Evolutionary conservation across 2,888 invertebrate species (phyloP).

Genomic region (Biston betularia): DNA sequence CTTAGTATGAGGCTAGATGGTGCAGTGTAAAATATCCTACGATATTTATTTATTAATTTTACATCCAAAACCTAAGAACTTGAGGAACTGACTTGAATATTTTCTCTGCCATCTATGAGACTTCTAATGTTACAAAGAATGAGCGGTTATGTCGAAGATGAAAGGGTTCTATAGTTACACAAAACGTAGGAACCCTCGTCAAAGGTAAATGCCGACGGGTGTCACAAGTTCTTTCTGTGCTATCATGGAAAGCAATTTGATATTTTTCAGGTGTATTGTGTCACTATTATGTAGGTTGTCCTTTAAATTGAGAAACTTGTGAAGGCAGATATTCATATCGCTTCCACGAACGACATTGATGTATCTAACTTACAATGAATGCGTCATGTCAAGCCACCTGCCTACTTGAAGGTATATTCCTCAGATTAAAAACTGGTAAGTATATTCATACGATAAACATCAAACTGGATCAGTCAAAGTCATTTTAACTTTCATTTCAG

Average conservation of each 20-base stretch:
- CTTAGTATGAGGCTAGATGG: too few relatives aligned
- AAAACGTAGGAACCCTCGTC: conserved; percentile 42
- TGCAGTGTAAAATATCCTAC: too few relatives aligned
- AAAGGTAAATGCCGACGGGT: conserved; percentile 34
- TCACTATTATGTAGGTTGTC: conserved; percentile 6
- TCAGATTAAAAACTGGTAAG: too few relatives aligned
- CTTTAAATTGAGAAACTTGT: conserved; percentile 6
- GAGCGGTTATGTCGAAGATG: conserved; percentile 23
- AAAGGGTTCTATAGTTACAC: conserved; percentile 40
- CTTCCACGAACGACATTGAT: not conserved
- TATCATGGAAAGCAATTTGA: conserved; percentile 36
- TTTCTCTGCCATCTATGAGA: conserved; percentile 24
- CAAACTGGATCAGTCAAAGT: too few relatives aligned
- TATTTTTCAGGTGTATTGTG: conserved; percentile 37
- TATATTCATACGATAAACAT: too few relatives aligned
- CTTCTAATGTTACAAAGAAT: conserved; percentile 43
- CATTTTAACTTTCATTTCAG: too few relatives aligned
- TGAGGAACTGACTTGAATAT: not conserved
- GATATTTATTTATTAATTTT: too few relatives aligned
- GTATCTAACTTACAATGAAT: not conserved
- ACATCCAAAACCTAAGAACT: too few relatives aligned
- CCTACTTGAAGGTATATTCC: too few relatives aligned
- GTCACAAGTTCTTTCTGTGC: conserved; percentile 32
- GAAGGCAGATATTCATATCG: conserved; percentile 1
- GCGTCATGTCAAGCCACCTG: too few relatives aligned